Evolutionary conservation across 2,888 invertebrate species (phyloP), one percentile per base, ranked within the genome.

Genomic region (Lepas anatifera): DNA sequence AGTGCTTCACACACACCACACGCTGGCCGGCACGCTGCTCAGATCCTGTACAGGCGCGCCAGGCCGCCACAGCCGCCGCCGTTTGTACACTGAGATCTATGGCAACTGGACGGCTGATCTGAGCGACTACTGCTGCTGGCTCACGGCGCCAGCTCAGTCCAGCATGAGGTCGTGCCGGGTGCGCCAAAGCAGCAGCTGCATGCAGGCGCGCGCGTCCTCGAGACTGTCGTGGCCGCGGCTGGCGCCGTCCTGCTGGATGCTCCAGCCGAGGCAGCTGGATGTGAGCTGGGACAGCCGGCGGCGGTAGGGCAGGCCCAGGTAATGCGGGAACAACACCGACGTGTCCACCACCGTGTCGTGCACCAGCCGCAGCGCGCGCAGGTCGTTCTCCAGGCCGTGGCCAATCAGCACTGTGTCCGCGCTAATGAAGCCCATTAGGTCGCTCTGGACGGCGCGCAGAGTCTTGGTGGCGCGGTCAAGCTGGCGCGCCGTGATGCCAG

Each of bases 191-290:
- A 68, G 41, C 50, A 82, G 75, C 68, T 81, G 79, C 75, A 82
- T 74, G 72, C 80, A 80, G 0, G 81, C 77, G 8, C 76, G 73
- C 1, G 82, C 81, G 77, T 82, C 82, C 72, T 82, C 82, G 41
- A 77, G 73, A 74, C 81, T 81, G 77, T 81, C 81, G 75, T 82
- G 82, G 29, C 81, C 81, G 41, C 79, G 79, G 39, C 79, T 79
- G 32, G 76, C 77, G 71, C 78, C 77, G 71, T 77, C 77, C 68
- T 77, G 75, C 73, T 81, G 81, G 39, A 81, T 81, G 70, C 78
- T 78, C 70, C 78, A 78, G 72, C 79, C 75, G n/a, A 82, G 75
- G 68, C 77, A 76, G 29, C 79, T 78, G 8, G 76, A 75, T 75
- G 78, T 78, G 27, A 82, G 75, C 35, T 76, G 79, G 69, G 77